Evolutionary conservation across 2,888 invertebrate genomes (phyloP).

Genomic region (Perithous albicinctus): DNA sequence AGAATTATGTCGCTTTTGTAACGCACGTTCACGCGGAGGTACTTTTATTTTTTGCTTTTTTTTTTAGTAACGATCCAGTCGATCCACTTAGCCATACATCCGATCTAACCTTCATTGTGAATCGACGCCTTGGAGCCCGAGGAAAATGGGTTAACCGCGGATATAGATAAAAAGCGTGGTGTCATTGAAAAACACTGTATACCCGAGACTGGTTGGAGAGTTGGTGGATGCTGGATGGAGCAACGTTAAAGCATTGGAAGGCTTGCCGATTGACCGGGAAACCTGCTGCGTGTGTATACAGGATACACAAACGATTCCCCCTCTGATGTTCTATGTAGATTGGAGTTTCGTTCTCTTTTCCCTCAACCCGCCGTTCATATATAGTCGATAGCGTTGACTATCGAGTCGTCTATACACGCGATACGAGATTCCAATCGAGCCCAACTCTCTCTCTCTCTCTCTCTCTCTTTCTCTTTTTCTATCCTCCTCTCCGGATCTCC

Average conservation of each 20-base stretch:
- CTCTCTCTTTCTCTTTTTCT: conserved; percentile 4
- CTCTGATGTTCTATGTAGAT: conserved; percentile 47
- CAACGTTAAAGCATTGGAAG: conserved; percentile 22
- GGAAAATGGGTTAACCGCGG: conserved; percentile 22
- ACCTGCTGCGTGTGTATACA: conserved; percentile 18
- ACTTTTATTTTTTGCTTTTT: conserved; percentile 21
- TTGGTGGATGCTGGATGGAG: neutral
- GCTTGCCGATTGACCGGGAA: conserved; percentile 45
- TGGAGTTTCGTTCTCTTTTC: conserved; percentile 22
- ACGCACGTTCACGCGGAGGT: no score
- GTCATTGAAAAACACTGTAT: conserved; percentile 8
- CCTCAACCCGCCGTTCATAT: neutral
- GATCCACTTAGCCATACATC: conserved; percentile 15
- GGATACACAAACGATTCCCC: conserved; percentile 49
- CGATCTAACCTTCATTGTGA: conserved; percentile 25
- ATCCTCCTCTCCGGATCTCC: conserved; percentile 3
- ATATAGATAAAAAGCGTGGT: conserved; percentile 7
- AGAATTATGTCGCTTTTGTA: neutral
- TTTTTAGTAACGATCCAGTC: conserved; percentile 18
- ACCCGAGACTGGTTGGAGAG: conserved; percentile 2
- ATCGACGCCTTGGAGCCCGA: neutral
- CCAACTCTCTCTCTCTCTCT: neutral
- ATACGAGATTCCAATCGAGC: conserved; percentile 51
- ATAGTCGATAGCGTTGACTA: conserved; percentile 34
- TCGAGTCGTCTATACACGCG: conserved; percentile 42